A percentile compares a stretch with the other conserved stretches of the same genome.
Evolutionary conservation across 2,113 vertebrate species (phyloP).

Genomic region (Atherinomorus stipes): DNA sequence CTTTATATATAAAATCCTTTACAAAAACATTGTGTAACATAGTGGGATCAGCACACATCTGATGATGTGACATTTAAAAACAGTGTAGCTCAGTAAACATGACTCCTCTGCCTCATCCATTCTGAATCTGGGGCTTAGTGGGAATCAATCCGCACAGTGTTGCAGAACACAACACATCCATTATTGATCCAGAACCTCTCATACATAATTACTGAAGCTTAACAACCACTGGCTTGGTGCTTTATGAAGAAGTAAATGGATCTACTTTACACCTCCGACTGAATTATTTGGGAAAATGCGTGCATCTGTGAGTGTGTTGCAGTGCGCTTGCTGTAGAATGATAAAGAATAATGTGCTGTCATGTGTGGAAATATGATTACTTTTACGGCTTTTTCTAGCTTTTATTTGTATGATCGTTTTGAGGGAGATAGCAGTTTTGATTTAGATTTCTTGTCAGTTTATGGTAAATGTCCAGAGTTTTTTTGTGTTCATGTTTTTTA

Average conservation of each 20-base stretch:
- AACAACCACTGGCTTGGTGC: conserved; percentile 59
- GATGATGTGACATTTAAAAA: conserved; percentile 63
- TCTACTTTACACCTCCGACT: conserved; percentile 49
- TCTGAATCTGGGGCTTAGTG: conserved; percentile 44
- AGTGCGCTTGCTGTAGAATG: conserved; percentile 7
- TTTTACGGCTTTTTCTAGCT: conserved; percentile 15
- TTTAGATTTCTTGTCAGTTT: conserved; percentile 1
- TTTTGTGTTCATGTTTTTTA: conserved; percentile 15
- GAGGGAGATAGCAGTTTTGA: neutral
- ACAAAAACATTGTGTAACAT: neutral
- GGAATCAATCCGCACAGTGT: conserved; percentile 73
- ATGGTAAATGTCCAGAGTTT: conserved; percentile 12
- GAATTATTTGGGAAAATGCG: conserved; percentile 39
- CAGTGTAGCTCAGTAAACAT: conserved; percentile 41
- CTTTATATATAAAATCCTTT: conserved; percentile 1
- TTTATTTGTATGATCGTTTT: conserved; percentile 1
- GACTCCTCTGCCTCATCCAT: conserved; percentile 62
- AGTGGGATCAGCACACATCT: conserved; percentile 19
- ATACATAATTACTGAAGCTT: conserved; percentile 80
- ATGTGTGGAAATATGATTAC: conserved; percentile 24
- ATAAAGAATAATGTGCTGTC: conserved; percentile 53
- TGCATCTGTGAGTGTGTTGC: neutral
- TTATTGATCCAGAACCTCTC: conserved; percentile 75
- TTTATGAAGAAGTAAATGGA: conserved; percentile 71
- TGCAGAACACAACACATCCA: conserved; percentile 68